These are phyloP conservation scores for Ariolimax columbianus DNA, from an alignment of 2,888 invertebrate species.

Conservation along the genomic window DNA sequence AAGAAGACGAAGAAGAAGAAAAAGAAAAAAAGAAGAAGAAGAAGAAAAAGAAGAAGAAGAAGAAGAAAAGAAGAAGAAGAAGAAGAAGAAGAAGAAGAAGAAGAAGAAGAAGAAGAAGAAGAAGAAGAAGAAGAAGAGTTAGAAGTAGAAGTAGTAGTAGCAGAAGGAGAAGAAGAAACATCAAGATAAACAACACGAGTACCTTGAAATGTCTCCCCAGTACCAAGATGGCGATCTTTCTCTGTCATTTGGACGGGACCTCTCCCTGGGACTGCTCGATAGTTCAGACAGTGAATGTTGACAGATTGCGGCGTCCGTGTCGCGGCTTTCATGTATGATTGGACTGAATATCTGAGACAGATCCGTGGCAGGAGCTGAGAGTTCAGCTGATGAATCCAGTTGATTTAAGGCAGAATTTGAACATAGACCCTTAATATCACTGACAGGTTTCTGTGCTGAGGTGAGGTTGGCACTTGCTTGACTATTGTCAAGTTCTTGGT, in stretches of 20 bases:
- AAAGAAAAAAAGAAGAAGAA: too few relatives aligned
- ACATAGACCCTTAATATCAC: too few relatives aligned
- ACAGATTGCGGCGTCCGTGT: background rate
- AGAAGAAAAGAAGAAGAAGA: background rate
- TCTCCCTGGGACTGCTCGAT: background rate
- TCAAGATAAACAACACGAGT: background rate
- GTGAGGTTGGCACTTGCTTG: too few relatives aligned
- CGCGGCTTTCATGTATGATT: background rate
- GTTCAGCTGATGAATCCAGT: background rate
- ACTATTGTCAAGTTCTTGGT: too few relatives aligned
- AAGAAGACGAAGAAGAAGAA: too few relatives aligned
- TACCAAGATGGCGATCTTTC: slow-evolving; percentile 34
- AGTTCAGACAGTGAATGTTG: background rate
- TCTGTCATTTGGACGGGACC: background rate
- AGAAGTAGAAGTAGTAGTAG: too few relatives aligned
- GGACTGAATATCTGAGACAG: background rate
- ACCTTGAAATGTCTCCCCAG: slow-evolving; percentile 45
- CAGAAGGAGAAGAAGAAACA: background rate
- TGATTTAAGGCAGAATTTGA: background rate
- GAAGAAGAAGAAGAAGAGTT: too few relatives aligned
- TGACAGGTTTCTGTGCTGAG: too few relatives aligned
- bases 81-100: slow-evolving; percentile 19
- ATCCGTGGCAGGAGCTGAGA: background rate
- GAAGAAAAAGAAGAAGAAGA: background rate
- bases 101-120: slow-evolving; percentile 25